Percentiles rank a stretch among this genome's conserved stretches.
Conservation (phyloP, 2,113 vertebrate species). For the Bufo gargarizans region DNA sequence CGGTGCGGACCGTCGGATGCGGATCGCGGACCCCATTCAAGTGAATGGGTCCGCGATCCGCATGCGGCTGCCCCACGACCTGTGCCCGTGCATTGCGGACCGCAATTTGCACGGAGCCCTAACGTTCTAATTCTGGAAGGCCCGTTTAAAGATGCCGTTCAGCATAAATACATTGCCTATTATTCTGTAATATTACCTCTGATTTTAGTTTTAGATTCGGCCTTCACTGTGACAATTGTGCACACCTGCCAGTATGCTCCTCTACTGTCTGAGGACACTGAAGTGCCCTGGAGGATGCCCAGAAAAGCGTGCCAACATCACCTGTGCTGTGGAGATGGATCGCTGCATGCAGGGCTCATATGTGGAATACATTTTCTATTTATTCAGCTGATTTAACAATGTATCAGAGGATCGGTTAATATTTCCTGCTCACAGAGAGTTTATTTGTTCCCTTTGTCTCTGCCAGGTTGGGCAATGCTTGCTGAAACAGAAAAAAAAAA, state of each 20-base stretch:
- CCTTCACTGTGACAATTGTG: not conserved
- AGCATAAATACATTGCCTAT: too few species aligned
- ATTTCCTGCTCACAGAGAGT: constrained; percentile 19
- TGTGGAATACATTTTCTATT: constrained; percentile 7
- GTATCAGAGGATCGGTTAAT: constrained; percentile 32
- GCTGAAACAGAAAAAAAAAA: not conserved
- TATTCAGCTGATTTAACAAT: constrained; percentile 23
- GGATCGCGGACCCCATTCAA: too few species aligned
- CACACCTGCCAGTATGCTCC: not conserved
- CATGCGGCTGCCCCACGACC: too few species aligned
- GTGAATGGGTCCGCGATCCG: too few species aligned
- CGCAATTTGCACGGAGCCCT: too few species aligned
- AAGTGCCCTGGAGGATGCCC: constrained; percentile 20
- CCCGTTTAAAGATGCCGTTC: too few species aligned
- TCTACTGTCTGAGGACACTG: not conserved
- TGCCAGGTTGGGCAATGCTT: constrained; percentile 17
- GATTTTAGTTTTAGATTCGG: not conserved
- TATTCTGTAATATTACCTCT: not conserved
- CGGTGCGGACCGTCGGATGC: too few species aligned
- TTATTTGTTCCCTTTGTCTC: constrained; percentile 27
- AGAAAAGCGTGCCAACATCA: not conserved
- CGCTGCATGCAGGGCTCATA: not conserved
- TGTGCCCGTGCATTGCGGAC: too few species aligned
- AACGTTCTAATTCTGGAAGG: too few species aligned
- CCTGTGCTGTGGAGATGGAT: not conserved